Base-by-base conservation (phyloP, 2,113 vertebrate genomes). In the Hypanus sabinus region DNA sequence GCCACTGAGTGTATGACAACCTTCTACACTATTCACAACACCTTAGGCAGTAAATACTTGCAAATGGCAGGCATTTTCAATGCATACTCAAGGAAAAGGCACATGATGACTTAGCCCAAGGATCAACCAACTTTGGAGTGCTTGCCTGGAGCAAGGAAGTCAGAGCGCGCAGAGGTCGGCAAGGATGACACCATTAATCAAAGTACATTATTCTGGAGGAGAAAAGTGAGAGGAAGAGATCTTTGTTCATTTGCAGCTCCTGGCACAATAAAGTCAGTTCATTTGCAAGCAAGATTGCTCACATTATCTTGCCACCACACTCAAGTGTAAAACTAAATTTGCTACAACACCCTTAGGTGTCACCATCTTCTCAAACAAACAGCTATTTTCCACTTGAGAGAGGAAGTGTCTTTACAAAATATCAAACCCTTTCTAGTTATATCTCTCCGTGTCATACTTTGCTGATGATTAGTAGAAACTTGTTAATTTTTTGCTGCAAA, bases 151-250 rank as follows among this genome's bases (percentile, higher is more conserved):
- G 91, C 65, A 30, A 73, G 24, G 68, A 73, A 22, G 68, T 73
- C 91, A 93, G 33, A 70, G 36, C 24, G 55, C 30, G 68, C 91
- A 73, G 36, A 55, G 20, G 70, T 68, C 22, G 14, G 70, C 70
- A 55, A 55, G 33, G 10, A 75, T 73, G 68, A 73, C 38, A 36
- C 68, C 70, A 73, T 93, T 93, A 73, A 93, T 73, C 68, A 93
- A 93, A 73, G 70, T 75, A 75, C 91, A 75, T 93, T 73, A 93
- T 55, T 73, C 91, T 93, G 38, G 91, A 73, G 91, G 70, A 93
- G 91, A 73, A 55, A 30, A 75, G 22, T 46, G 91, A 93, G 33
- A 38, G 11, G 70, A 24, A 93, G 85, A 93, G 71, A 73, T 93
- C 33, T 93, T 70, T 55, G 68, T 75, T 93, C 68, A 93, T 73